A percentile compares a stretch with the other conserved stretches of the same genome.
Evolutionary conservation across 2,113 vertebrate species (phyloP).

Genomic region (Sinocyclocheilus maitianheensis): DNA sequence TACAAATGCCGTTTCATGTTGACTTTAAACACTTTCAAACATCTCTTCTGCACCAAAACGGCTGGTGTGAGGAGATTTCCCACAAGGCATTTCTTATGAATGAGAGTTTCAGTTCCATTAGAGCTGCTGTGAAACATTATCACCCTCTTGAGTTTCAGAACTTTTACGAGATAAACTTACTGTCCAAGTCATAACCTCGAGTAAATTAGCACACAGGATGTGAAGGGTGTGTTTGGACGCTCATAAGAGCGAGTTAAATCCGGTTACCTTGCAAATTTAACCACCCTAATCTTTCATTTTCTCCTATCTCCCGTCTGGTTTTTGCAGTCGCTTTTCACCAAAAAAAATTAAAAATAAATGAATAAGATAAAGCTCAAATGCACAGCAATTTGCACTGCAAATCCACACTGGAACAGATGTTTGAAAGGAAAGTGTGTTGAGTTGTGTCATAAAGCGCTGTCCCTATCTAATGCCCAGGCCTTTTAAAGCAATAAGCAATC

Average conservation of each 20-base stretch:
- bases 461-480: conserved; percentile 12
- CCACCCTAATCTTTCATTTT: background rate
- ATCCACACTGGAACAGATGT: conserved; percentile 24
- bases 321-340: background rate
- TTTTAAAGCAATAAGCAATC: conserved; percentile 32
- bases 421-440: conserved; percentile 6
- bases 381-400: conserved; percentile 1
- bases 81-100: conserved; percentile 37
- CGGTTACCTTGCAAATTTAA: background rate
- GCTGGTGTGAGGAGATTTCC: conserved; percentile 21
- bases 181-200: background rate
- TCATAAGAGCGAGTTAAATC: background rate
- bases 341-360: background rate
- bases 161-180: background rate
- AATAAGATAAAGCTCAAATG: background rate
- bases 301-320: background rate
- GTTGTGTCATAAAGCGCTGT: background rate
- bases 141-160: conserved; percentile 26
- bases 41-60: conserved; percentile 24
- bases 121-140: conserved; percentile 27
- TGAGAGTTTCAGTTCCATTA: conserved; percentile 23
- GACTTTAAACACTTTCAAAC: conserved; percentile 23
- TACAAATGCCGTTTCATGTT: conserved; percentile 18
- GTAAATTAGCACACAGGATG: background rate
- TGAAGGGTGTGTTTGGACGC: background rate